Conservation (phyloP, 2,113 vertebrate species). For the Scalopus aquaticus region DNA sequence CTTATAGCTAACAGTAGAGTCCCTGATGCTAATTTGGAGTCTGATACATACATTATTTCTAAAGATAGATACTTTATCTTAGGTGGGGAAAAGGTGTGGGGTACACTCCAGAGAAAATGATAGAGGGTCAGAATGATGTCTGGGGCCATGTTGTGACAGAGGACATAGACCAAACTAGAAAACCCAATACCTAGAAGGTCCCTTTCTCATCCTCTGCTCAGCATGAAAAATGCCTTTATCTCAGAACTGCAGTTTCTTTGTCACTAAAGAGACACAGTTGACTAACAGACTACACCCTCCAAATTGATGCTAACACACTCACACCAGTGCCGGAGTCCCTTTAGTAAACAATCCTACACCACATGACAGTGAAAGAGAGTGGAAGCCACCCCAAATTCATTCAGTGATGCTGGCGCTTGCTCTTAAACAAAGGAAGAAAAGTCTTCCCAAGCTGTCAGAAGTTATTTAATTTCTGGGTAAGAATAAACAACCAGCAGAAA, state of each 20-base stretch:
- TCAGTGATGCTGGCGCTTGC: not conserved
- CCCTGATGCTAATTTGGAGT: not conserved
- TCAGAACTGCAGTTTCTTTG: not conserved
- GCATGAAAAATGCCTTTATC: not conserved
- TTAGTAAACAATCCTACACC: not conserved
- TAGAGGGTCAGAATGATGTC: not conserved
- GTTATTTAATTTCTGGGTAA: constrained; percentile 25
- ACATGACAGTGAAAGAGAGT: not conserved
- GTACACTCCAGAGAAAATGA: not conserved
- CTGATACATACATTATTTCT: not conserved
- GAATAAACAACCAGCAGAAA: constrained; percentile 30
- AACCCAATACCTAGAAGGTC: not conserved
- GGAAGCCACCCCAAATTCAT: not conserved
- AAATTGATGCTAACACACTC: not conserved
- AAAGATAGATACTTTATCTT: not conserved
- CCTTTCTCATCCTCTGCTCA: not conserved
- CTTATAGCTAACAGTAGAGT: not conserved
- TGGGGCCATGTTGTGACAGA: not conserved
- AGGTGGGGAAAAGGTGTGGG: not conserved
- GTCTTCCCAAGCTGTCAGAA: not conserved
- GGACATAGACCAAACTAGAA: not conserved
- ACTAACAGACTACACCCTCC: not conserved
- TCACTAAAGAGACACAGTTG: not conserved
- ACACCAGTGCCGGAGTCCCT: not conserved
- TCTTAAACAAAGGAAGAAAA: not conserved